Conservation (phyloP, 2,888 invertebrate species). For the Rhimphoctona megacephalus region DNA sequence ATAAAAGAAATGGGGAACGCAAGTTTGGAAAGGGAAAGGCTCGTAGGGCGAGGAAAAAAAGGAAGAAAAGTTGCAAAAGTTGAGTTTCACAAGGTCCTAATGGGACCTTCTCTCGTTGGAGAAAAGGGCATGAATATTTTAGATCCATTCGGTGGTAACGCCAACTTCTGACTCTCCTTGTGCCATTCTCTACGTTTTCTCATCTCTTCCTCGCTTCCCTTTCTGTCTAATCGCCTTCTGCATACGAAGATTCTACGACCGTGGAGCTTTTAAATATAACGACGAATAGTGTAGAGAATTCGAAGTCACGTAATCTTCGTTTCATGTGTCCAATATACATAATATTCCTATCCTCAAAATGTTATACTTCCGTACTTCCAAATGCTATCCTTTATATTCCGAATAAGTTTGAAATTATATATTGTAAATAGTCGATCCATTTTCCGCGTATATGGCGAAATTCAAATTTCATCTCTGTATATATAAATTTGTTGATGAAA, state of each 20-base stretch:
- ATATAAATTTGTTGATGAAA: no score
- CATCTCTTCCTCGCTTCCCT: background rate
- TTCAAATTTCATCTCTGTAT: background rate
- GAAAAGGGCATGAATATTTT: constrained; percentile 66
- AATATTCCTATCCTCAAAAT: constrained; percentile 1
- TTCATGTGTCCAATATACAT: constrained; percentile 6
- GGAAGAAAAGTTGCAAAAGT: constrained; percentile 29
- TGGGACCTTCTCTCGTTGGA: constrained; percentile 49
- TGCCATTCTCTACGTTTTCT: constrained; percentile 23
- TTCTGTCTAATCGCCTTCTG: background rate
- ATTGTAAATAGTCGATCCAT: background rate
- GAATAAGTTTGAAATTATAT: background rate
- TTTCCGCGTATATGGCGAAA: background rate
- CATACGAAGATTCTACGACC: constrained; percentile 1
- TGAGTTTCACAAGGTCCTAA: constrained; percentile 52
- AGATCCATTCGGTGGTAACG: constrained; percentile 44
- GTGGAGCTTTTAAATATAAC: constrained; percentile 16
- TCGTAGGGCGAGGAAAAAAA: background rate
- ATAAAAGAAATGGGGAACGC: constrained; percentile 39
- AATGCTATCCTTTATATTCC: background rate
- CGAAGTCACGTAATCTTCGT: constrained; percentile 26
- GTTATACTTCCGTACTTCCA: background rate
- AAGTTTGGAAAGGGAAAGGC: constrained; percentile 13
- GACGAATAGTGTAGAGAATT: constrained; percentile 30
- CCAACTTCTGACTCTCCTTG: constrained; percentile 24